A percentile compares a stretch with the other conserved stretches of the same genome.
Conservation (phyloP, 2,113 vertebrate species). For the Canis aureus region DNA sequence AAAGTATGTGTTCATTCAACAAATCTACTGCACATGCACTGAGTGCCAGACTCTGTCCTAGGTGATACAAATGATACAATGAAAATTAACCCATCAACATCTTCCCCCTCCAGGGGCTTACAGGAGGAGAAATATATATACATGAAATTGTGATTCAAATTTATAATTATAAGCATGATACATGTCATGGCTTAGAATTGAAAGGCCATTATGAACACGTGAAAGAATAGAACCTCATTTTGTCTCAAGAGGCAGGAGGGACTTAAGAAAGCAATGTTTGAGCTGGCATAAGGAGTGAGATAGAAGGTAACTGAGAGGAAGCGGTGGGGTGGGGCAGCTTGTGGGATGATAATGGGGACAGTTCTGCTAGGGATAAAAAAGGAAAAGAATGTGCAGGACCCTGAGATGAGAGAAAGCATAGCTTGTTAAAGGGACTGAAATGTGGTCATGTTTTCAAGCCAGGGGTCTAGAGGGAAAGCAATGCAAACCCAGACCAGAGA, state of each 20-base stretch:
- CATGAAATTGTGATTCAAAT: not conserved
- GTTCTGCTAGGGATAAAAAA: too few species aligned
- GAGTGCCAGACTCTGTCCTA: not conserved
- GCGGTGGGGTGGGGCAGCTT: too few species aligned
- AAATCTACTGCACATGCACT: not conserved
- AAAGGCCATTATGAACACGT: not conserved
- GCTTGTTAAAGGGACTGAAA: not conserved
- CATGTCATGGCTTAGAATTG: not conserved
- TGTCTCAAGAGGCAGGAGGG: not conserved
- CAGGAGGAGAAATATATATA: not conserved
- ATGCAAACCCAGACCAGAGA: not conserved
- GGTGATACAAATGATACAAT: not conserved
- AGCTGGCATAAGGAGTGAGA: not conserved
- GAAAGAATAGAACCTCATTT: not conserved
- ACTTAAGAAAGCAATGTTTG: not conserved
- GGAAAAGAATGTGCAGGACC: not conserved
- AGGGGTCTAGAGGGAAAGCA: not conserved
- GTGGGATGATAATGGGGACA: not conserved
- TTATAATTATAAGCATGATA: not conserved
- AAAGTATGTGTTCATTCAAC: not conserved
- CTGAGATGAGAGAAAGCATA: not conserved
- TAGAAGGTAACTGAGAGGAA: not conserved
- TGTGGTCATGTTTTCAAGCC: not conserved
- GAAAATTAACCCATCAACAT: not conserved
- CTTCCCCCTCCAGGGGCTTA: not conserved